Base-by-base conservation (phyloP, 2,797 vertebrate genomes). In the Rhinogobio ventralis region DNA sequence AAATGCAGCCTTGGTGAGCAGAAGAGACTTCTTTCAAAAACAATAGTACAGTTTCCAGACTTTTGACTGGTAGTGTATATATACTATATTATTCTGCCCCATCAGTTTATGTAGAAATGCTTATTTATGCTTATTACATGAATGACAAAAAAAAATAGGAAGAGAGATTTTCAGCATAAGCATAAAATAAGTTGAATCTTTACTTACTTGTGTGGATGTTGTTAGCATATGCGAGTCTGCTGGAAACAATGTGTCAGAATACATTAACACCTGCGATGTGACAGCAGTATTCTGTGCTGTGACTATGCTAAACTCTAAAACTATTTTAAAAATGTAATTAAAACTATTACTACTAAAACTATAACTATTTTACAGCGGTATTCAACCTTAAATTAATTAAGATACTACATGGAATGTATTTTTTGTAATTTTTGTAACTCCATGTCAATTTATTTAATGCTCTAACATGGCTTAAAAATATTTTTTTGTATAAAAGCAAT, bases 181-280 rank as follows among this genome's bases (percentile, higher is more conserved):
- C 74, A 25, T 60, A 25, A 77, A 60, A 39, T 76, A 60, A 60
- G 7, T 76, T 36, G 20, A 55, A 36, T 36, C 30, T 55, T 55
- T 53, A 23, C 15, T 49, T 74, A 20, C 20, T 57, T 76, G 13
- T 39, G 33, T 5, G 19, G 30, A 36, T 36, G 19, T 72, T 25
- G 49, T 36, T 36, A 57, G 74, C 53, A 77, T 60, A 60, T 76
- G 4, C 7, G 23, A 60, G 14, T 42, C 33, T 77, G 74, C 74
- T 60, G 74, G 53, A 76, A 76, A 39, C 33, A 42, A 33, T 74
- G 3, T 36, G 74, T 77, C 74, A 77, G 60, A 75, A 55, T 55
- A 8, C 30, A 75, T 55, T n/a, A 36, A 55, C 30, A 75, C 30
- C 74, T 77, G 74, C 2, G 1, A 33, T 25, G 53, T 17, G 33